Evolutionary conservation across 2,113 vertebrate genomes (phyloP).

Genomic region (Crypturellus undulatus): DNA sequence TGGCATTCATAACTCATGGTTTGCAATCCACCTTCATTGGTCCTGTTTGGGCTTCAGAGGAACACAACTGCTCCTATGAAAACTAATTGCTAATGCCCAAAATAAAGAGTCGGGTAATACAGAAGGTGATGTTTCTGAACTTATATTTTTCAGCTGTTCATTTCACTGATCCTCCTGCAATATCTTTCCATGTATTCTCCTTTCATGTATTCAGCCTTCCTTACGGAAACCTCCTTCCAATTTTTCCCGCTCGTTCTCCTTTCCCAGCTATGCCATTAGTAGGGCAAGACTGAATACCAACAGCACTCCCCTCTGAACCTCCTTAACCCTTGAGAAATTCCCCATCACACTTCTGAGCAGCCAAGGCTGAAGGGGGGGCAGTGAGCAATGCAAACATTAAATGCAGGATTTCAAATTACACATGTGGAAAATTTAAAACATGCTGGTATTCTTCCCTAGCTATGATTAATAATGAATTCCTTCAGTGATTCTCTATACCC

Average conservation of each 20-base stretch:
- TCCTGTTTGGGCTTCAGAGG: not conserved
- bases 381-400: not conserved
- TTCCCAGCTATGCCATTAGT: not conserved
- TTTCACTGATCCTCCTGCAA: not conserved
- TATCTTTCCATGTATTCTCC: not conserved
- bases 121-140: not conserved
- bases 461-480: conserved; percentile 2
- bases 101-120: not conserved
- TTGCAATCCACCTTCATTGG: not conserved
- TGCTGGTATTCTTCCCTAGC: not conserved
- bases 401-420: not conserved
- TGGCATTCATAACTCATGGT: not conserved
- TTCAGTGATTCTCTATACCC: not conserved
- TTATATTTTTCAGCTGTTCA: not conserved
- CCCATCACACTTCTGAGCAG: not conserved
- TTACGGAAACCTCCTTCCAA: not conserved
- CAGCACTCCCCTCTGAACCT: rapidly evolving
- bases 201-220: not conserved
- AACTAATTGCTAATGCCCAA: not conserved
- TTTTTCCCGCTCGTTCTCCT: not conserved
- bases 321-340: not conserved
- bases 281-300: not conserved
- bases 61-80: not conserved
- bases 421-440: not conserved
- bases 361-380: not conserved